Base-by-base conservation (phyloP, 1,140 invertebrate genomes). In the Lepidurus packardi region DNA sequence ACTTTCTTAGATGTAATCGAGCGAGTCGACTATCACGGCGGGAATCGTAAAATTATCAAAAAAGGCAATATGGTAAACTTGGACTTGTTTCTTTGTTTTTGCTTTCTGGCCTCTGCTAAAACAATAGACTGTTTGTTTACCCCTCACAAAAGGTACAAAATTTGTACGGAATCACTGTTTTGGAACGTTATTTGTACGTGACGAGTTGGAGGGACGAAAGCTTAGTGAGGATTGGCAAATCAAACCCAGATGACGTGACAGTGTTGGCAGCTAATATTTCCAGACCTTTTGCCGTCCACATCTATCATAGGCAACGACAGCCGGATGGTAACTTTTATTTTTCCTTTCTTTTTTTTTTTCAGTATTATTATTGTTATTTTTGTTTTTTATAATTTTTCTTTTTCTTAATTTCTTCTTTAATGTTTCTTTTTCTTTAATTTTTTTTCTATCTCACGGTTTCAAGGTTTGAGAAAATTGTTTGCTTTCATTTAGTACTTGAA, bases 1-100 rank as follows among this genome's bases (percentile, higher is more conserved):
- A 89, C 89, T 13, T 93, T 92, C 84, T 86, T 92, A 79, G 91
- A 93, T 84, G 90, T 88, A 82, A 89, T 92, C 13, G 92, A 92
- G 84, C 85, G 89, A 74, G 88, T 91, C 6, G 88, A 91, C 86
- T 93, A 93, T 83, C 87, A 91, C 82, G 91, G 92, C 24, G 84
- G 84, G 1, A 88, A 90, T 81, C 85, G 91, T 73, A 88, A 86
- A 84, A 91, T 90, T 0, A 85, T 93, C 24, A 87, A 89, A 65
- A 89, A 88, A 84, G 88, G 87, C 73, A 86, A 86, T 81, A 85
- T 84, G 80, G 89, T 89, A 78, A 84, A 25, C 41, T 42, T 9
- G 21, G 13, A 42, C 21, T 7, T 43, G 75, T 84, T 44, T 74
- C 77, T 80, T 80, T 41, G 53, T 41, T 77, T 73, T 80, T 11